A percentile compares a stretch with the other conserved stretches of the same genome.
Evolutionary conservation across 2,797 vertebrate species (phyloP).

Genomic region (Psittacula derbiana): DNA sequence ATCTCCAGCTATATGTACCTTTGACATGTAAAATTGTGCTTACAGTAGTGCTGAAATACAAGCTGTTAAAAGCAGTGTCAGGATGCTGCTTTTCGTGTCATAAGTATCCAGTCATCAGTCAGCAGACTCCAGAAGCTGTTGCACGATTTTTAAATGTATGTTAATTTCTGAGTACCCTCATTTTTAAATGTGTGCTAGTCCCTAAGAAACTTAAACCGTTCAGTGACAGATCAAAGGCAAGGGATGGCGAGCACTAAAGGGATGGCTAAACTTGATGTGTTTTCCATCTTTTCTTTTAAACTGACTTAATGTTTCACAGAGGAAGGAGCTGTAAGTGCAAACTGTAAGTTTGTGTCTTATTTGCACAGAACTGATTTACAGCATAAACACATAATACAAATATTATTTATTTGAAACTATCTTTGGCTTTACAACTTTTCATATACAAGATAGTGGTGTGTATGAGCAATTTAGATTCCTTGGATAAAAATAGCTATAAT

Average conservation of each 20-base stretch:
- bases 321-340: neutral
- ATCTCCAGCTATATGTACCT: neutral
- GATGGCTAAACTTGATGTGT: neutral
- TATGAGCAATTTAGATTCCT: neutral
- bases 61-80: neutral
- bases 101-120: neutral
- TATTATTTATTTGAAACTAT: neutral
- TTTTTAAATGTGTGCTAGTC: neutral
- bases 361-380: neutral
- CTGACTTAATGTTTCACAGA: neutral
- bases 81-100: neutral
- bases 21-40: neutral
- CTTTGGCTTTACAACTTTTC: neutral
- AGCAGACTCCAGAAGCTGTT: neutral
- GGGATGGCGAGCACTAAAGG: neutral
- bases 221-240: neutral
- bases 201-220: neutral
- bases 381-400: neutral
- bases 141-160: neutral
- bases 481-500: neutral
- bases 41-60: neutral
- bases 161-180: neutral
- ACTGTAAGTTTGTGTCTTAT: neutral
- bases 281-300: neutral
- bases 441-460: neutral